Evolutionary conservation across 2,888 invertebrate species (phyloP), one percentile per base, ranked within the genome.

Genomic region (Laothoe populi): DNA sequence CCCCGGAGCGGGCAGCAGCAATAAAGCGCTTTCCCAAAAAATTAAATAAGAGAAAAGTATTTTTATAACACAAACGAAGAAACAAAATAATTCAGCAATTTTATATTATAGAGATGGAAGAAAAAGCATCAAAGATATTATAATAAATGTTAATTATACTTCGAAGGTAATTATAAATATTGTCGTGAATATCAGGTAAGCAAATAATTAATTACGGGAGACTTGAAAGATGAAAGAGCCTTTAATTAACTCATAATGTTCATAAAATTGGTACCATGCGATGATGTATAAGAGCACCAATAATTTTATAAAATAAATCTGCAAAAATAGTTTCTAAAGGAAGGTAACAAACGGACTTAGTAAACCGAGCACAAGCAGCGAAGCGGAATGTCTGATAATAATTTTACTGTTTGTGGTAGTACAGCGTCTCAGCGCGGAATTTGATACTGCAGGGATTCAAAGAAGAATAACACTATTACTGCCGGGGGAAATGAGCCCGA

Each of bases 381-480:
- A 66, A 73, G 73, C 64, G 53, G 31, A 53, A 53, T 53, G 53
- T 53, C 70, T 69, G 78, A 80, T 82, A 79, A 77, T 57, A 59
- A 79, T 78, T 79, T 79, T 75, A 79, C 71, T 71, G 69, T 73
- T 75, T 75, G 75, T 67, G 72, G 74, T 60, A 66, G 72, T 73
- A 76, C 75, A 72, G 65, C 72, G 65, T 59, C 67, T 65, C 68
- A 70, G 24, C 16, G 59, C 66, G 65, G 42, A 64, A 57, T 64
- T 66, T 24, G 19, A 26, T 4, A 8, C 45, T 65, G 73, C 67
- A 1, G 38, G 71, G 71, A 67, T 70, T 71, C 64, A 68, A 62
- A 67, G 77, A 81, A 79, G 78, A 84, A 82, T 79, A 67, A 77
- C 69, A 77, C 77, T 77, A 81, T 77, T 78, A 78, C 73, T 70